Evolutionary conservation across 2,113 vertebrate genomes (phyloP).

Genomic region (Rhabdomys dilectus): DNA sequence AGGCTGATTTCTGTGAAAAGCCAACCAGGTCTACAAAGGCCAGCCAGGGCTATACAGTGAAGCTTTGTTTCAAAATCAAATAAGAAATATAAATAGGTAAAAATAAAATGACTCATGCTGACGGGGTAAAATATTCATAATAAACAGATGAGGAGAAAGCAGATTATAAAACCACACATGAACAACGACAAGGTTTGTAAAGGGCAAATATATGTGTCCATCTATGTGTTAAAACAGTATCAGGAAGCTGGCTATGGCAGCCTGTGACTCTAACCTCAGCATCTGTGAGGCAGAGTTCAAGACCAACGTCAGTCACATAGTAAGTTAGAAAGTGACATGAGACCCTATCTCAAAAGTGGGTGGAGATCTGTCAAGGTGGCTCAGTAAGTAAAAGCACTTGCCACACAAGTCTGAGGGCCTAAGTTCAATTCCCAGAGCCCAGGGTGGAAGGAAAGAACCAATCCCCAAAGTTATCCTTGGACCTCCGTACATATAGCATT

Average conservation of each 20-base stretch:
- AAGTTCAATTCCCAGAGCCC: not conserved
- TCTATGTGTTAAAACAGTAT: not conserved
- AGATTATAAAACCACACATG: slow-evolving; percentile 13
- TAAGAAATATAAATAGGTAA: not conserved
- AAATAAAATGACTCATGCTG: not conserved
- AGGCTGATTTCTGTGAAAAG: not conserved
- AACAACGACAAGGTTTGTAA: not conserved
- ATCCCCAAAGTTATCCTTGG: not conserved
- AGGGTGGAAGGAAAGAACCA: not conserved
- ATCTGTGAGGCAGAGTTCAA: not conserved
- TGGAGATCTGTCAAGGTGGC: not conserved
- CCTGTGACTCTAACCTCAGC: not conserved
- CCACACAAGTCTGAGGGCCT: not conserved
- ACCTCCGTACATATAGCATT: not conserved
- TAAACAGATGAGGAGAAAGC: not conserved
- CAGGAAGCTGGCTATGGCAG: not conserved
- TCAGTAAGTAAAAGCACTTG: no score
- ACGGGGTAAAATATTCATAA: not conserved
- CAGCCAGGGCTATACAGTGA: not conserved
- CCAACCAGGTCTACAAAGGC: not conserved
- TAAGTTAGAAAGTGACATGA: not conserved
- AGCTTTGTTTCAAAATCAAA: not conserved
- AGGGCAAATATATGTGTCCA: not conserved
- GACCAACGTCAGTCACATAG: not conserved
- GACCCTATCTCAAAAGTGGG: not conserved